A percentile compares a stretch with the other conserved stretches of the same genome.
These are phyloP conservation scores for Temnothorax longispinosus DNA, from an alignment of 1,140 invertebrate species.

Conservation along the genomic window DNA sequence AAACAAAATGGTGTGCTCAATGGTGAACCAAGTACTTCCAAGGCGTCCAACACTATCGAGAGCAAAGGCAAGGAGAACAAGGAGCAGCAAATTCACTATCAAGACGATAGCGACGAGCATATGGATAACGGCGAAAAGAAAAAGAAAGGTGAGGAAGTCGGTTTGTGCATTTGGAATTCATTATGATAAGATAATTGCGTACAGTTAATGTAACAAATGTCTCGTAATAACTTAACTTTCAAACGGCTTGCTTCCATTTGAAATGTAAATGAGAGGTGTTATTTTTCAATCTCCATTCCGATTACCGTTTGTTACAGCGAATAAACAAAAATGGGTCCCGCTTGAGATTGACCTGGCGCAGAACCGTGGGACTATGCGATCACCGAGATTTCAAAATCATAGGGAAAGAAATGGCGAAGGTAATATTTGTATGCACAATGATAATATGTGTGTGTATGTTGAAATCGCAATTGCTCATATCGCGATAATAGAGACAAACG, in stretches of 20 bases:
- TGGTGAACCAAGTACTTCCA: slow-evolving; percentile 76
- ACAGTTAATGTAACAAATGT: slow-evolving; percentile 26
- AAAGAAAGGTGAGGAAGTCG: slow-evolving; percentile 83
- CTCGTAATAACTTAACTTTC: not conserved
- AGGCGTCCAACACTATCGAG: slow-evolving; percentile 76
- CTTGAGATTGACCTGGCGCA: slow-evolving; percentile 90
- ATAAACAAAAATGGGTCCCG: slow-evolving; percentile 92
- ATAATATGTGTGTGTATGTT: not conserved
- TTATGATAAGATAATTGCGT: not conserved
- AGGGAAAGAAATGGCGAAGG: slow-evolving; percentile 83
- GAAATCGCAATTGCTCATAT: not conserved
- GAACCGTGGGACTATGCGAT: slow-evolving; percentile 81
- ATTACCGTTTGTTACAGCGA: slow-evolving; percentile 81
- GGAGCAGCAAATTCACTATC: slow-evolving; percentile 82
- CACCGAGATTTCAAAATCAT: slow-evolving; percentile 81
- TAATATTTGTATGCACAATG: slow-evolving; percentile 52
- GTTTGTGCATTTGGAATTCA: not conserved
- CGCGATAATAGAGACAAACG: not conserved
- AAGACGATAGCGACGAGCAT: slow-evolving; percentile 82
- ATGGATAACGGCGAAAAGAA: slow-evolving; percentile 83
- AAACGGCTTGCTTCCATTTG: slow-evolving; percentile 9
- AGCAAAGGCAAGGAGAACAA: slow-evolving; percentile 83
- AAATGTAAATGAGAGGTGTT: slow-evolving; percentile 4
- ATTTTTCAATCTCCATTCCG: slow-evolving; percentile 8
- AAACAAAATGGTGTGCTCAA: slow-evolving; percentile 81